Percentiles rank a stretch among this genome's conserved stretches.
Conservation (phyloP, 2,797 vertebrate genomes). For the Phrynocephalus forsythii region DNA sequence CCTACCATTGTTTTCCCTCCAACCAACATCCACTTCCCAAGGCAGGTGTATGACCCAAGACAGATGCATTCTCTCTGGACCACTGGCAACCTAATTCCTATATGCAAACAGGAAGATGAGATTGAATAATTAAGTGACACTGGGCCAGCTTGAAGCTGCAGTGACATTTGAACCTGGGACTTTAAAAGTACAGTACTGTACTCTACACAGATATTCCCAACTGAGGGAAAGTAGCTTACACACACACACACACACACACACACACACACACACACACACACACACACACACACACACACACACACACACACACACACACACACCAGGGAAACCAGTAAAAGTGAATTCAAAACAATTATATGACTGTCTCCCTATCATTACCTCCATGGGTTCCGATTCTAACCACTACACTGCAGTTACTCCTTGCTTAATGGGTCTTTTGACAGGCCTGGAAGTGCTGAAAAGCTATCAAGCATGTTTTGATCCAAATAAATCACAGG, state of each 20-base stretch:
- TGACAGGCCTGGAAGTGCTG: conserved; percentile 7
- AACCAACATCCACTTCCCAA: background rate
- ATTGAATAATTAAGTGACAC: no score
- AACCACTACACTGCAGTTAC: background rate
- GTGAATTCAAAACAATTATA: background rate
- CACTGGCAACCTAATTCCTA: no score
- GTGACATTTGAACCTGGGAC: background rate
- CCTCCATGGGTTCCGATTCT: background rate
- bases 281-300: no score
- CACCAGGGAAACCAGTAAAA: background rate
- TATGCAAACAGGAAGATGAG: no score
- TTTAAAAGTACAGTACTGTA: background rate
- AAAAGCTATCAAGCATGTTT: conserved; percentile 25
- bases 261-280: no score
- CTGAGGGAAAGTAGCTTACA: background rate
- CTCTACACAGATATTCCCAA: background rate
- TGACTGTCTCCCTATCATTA: background rate
- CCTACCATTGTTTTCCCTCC: background rate
- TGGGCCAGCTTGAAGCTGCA: background rate
- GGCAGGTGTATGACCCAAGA: no score
- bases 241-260: no score
- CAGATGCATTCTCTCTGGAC: no score
- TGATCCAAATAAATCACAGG: conserved; percentile 40
- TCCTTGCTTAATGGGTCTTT: background rate
- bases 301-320: background rate